Conservation (phyloP, 92 coral and sea anemone genomes). For the Phenganax subtilis region DNA sequence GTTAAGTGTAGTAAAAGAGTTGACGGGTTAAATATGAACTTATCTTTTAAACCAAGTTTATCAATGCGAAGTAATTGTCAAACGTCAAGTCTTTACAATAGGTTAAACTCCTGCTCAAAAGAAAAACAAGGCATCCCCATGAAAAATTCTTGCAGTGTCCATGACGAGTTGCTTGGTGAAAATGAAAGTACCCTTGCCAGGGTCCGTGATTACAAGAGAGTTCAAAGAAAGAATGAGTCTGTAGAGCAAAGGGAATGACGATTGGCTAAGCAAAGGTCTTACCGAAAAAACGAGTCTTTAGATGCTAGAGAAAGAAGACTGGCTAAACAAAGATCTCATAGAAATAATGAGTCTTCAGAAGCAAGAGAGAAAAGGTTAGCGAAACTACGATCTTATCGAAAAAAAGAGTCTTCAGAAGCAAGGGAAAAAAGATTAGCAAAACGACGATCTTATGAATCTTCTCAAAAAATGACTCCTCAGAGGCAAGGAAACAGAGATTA, state of each 20-base stretch:
- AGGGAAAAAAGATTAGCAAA: too few species aligned
- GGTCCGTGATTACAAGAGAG: not conserved
- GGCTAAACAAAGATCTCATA: not conserved
- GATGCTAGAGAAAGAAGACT: not conserved
- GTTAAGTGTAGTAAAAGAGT: not conserved
- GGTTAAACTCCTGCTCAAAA: not conserved
- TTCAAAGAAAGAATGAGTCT: slow-evolving; percentile 1
- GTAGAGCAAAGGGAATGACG: not conserved
- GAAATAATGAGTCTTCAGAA: slow-evolving; percentile 10
- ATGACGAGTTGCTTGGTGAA: not conserved
- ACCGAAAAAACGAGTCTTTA: not conserved
- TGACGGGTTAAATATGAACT: not conserved
- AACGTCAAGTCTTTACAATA: not conserved
- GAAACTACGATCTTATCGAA: too few species aligned
- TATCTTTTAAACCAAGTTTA: not conserved
- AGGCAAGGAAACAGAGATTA: too few species aligned
- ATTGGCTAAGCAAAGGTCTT: not conserved
- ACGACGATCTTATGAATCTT: too few species aligned
- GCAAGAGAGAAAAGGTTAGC: not conserved
- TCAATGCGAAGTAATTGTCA: not conserved
- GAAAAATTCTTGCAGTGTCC: not conserved
- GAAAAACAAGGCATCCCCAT: not conserved
- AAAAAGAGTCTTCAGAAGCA: too few species aligned
- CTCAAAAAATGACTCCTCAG: too few species aligned
- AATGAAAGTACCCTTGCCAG: not conserved